A percentile compares a stretch with the other conserved stretches of the same genome.
Conservation (phyloP, 2,888 invertebrate species). For the Drosophila quinaria region DNA sequence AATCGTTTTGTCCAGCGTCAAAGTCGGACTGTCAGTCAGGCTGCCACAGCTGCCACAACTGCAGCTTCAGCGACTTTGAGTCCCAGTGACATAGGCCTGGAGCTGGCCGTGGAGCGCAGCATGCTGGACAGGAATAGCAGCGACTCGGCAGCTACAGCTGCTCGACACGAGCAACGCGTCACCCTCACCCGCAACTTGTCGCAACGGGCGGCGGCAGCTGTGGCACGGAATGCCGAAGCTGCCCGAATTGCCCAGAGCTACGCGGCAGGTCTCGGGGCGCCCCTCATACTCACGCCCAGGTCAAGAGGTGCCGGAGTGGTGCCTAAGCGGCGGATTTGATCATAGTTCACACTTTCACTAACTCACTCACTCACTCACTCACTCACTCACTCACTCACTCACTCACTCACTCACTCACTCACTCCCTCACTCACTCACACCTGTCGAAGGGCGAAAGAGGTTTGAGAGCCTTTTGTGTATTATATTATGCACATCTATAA, state of each 20-base stretch:
- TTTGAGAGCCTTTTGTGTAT: constrained; percentile 21
- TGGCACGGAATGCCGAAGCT: not conserved
- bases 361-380: constrained; percentile 4
- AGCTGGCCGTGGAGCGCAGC: constrained; percentile 59
- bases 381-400: constrained; percentile 1
- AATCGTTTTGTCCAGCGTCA: constrained; percentile 3
- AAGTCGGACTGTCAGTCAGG: not conserved
- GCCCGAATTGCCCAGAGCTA: not conserved
- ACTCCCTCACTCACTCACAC: constrained; percentile 1
- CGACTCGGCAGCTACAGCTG: not conserved
- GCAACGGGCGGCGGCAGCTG: not conserved
- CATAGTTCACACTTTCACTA: not conserved
- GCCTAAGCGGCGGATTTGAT: constrained; percentile 4
- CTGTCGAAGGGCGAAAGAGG: not conserved
- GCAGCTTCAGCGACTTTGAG: not conserved
- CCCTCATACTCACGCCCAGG: not conserved
- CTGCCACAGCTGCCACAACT: not conserved
- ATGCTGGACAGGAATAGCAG: constrained; percentile 22
- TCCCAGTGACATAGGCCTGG: constrained; percentile 31
- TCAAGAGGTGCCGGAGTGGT: not conserved
- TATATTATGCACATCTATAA: constrained; percentile 54
- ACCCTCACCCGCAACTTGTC: not conserved
- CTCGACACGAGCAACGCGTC: not conserved
- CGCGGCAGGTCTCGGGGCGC: not conserved
- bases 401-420: constrained; percentile 9